Base-by-base conservation (phyloP, 2,113 vertebrate species). In the Peromyscus californicus region DNA sequence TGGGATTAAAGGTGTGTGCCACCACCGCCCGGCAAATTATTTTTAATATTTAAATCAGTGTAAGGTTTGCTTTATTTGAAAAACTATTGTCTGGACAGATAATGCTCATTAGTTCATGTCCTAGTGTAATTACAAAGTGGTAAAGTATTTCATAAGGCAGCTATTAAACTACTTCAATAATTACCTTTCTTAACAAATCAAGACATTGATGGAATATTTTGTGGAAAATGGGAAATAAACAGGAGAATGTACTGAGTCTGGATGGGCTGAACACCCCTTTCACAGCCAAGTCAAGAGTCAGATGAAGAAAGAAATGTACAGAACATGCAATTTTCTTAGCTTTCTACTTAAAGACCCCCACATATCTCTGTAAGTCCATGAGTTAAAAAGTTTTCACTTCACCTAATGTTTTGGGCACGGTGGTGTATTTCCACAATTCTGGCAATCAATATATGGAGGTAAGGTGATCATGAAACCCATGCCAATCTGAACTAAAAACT, bases 21-120 rank as follows among this genome's bases (percentile, higher is more conserved):
- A n/a, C n/a, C n/a, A n/a, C n/a, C n/a, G n/a, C n/a, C n/a, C n/a
- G n/a, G n/a, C n/a, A n/a, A n/a, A n/a, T 39, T 93, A 72, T n/a
- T 90, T 90, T 92, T 57, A 78, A 89, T 70, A 29, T 57, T 63
- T 59, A 86, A 92, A 78, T 93, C 24, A 59, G 65, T 39, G 13
- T 36, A 39, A 3, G 78, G 63, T 84, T 80, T 21, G 65, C 26
- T 79, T n/a, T 48, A 74, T 6, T 9, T 85, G 39, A 24, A 84
- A 16, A 3, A 84, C 6, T 29, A 29, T 93, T 93, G 39, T 87
- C 13, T 21, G 61, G 5, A 3, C 1, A 92, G 21, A 31, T 17
- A 59, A 54, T 36, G 11, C 22, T 84, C 51, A 89, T 42, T 33
- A 39, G 72, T 67, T 79, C 42, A 22, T 95, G 11, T 42, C 92